Conservation (phyloP, 2,113 vertebrate species). For the Gnathonemus echidnorhynchus region DNA sequence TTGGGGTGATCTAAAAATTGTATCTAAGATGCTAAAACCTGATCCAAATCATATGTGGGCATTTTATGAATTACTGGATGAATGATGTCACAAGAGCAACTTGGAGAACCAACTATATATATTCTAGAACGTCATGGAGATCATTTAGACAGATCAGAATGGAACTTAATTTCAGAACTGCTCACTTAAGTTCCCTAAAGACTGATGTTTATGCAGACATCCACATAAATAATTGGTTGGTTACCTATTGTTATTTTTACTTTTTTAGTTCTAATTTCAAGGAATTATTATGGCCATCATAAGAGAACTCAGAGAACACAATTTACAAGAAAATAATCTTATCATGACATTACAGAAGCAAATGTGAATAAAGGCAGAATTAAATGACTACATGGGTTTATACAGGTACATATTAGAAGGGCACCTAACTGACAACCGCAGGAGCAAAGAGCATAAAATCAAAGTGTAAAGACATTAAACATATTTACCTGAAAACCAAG, state of each 20-base stretch:
- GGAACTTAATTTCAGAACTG: background rate
- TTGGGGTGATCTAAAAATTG: background rate
- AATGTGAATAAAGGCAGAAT: background rate
- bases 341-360: background rate
- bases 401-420: background rate
- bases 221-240: background rate
- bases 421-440: background rate
- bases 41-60: background rate
- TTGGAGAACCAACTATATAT: background rate
- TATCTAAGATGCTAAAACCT: background rate
- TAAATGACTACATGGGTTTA: background rate
- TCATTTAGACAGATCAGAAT: background rate
- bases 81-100: background rate
- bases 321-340: background rate
- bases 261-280: background rate
- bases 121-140: background rate
- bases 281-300: background rate
- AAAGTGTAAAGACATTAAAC: background rate
- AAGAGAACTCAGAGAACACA: no score
- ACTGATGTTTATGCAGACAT: background rate
- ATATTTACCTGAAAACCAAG: background rate
- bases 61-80: background rate
- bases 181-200: background rate
- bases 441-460: background rate
- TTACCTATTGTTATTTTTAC: background rate